These are phyloP conservation scores for Pachyuromys duprasi DNA, from an alignment of 2,797 vertebrate genomes.

Conservation along the genomic window DNA sequence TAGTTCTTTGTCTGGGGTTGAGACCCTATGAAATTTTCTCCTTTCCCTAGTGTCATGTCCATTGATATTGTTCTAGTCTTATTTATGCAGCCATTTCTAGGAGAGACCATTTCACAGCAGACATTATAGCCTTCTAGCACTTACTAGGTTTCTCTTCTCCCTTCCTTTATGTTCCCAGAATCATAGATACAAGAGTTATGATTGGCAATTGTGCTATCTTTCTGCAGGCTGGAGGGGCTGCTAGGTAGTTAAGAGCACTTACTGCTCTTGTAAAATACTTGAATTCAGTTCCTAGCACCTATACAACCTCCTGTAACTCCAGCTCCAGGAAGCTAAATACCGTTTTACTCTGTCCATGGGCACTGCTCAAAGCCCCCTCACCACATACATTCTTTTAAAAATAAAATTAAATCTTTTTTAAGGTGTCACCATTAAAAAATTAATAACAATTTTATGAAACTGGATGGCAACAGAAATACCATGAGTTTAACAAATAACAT, in stretches of 20 bases:
- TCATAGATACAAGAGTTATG: background rate
- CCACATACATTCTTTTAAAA: background rate
- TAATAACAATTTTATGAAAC: conserved; percentile 1
- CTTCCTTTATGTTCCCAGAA: background rate
- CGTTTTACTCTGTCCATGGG: no score
- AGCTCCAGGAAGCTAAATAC: no score
- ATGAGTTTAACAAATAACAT: no score
- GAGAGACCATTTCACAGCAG: background rate
- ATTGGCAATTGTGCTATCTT: background rate
- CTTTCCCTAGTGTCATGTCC: background rate
- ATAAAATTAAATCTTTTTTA: background rate
- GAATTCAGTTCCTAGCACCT: background rate
- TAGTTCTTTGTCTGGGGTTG: background rate
- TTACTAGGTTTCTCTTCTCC: background rate
- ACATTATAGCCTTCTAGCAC: background rate
- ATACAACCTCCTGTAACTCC: background rate
- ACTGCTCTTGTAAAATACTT: background rate
- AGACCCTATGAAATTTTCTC: background rate
- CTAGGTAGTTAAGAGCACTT: no score
- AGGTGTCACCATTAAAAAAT: background rate
- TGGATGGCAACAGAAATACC: background rate
- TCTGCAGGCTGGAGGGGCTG: background rate
- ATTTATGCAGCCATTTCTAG: background rate
- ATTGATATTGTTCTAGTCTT: background rate
- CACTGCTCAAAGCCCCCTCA: background rate